These are phyloP conservation scores for Galago senegalensis DNA, from an alignment of 2,797 vertebrate species.

Conservation along the genomic window DNA sequence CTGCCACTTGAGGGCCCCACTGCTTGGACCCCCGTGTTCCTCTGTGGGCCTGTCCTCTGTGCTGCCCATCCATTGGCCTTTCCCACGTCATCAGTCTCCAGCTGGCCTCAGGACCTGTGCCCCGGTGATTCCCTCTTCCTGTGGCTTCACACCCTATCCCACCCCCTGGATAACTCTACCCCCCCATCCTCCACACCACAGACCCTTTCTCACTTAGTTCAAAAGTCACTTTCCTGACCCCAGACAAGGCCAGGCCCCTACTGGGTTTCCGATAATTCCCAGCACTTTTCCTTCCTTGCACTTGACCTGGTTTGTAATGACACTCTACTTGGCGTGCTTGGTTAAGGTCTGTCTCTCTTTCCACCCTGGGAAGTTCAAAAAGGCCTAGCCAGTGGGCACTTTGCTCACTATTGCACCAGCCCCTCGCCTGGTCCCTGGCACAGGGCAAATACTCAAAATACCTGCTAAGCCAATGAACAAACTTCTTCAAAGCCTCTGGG, in stretches of 20 bases:
- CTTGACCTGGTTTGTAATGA: neutral
- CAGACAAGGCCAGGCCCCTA: neutral
- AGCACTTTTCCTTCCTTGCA: rapidly evolving
- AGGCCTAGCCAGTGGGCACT: neutral
- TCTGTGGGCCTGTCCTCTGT: rapidly evolving
- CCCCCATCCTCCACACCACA: neutral
- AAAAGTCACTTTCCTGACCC: neutral
- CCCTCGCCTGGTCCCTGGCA: no score
- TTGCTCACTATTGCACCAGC: no score
- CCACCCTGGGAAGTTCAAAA: neutral
- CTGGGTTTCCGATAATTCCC: rapidly evolving
- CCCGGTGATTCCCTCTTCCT: neutral
- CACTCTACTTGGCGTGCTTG: no score
- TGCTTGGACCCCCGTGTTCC: neutral
- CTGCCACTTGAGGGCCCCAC: rapidly evolving
- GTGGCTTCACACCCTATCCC: neutral
- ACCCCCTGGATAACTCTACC: neutral
- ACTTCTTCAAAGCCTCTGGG: neutral
- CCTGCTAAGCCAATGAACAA: rapidly evolving
- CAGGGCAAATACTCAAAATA: neutral
- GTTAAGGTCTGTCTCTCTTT: neutral
- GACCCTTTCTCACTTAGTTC: neutral
- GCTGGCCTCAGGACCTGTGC: neutral
- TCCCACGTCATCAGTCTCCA: neutral
- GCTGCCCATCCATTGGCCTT: neutral